A percentile compares a stretch with the other conserved stretches of the same genome.
Conservation (phyloP, 1,140 invertebrate genomes). For the Neodiprion pinetum region DNA sequence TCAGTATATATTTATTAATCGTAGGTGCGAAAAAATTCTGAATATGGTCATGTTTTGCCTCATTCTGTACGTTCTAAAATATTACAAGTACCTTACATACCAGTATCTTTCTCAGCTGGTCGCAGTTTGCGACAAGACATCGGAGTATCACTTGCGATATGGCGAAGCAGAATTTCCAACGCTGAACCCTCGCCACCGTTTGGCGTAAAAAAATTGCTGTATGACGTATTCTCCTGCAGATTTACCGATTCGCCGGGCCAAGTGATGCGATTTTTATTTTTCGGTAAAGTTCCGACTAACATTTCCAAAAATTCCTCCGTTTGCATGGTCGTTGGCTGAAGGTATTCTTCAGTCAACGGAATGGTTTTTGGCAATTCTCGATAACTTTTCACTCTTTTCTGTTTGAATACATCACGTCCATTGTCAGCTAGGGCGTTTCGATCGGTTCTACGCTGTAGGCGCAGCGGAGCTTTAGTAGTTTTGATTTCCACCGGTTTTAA, state of each 20-base stretch:
- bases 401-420: not conserved
- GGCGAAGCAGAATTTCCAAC: not conserved
- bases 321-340: not conserved
- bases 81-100: too few relatives aligned
- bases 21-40: too few relatives aligned
- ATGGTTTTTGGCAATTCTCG: not conserved
- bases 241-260: not conserved
- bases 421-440: not conserved
- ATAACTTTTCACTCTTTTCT: not conserved
- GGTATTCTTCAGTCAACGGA: too few relatives aligned
- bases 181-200: not conserved
- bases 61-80: too few relatives aligned
- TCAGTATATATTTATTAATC: too few relatives aligned
- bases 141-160: not conserved
- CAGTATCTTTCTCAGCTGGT: too few relatives aligned
- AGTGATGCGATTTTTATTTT: not conserved
- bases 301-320: not conserved
- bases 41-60: too few relatives aligned
- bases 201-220: not conserved
- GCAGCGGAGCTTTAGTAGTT: not conserved
- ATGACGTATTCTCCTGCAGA: not conserved
- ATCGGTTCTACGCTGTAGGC: not conserved
- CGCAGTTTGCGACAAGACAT: not conserved
- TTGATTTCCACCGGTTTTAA: not conserved
- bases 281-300: not conserved